Conservation (phyloP, 2,888 invertebrate species). For the Cataglyphis cursor region DNA sequence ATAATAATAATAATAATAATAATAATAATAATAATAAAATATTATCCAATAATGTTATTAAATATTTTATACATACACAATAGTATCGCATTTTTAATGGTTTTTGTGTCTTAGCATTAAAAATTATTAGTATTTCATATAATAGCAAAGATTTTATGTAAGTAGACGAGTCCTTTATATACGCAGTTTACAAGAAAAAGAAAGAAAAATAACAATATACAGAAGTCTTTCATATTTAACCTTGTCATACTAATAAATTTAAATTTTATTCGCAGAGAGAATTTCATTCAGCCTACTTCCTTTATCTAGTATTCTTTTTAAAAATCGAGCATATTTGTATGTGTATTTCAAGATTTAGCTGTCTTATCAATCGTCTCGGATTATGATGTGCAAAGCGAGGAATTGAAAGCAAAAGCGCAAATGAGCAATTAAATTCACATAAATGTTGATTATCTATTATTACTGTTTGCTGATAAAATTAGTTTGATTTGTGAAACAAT, state of each 20-base stretch:
- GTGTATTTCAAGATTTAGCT: neutral
- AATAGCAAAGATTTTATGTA: conserved; percentile 83
- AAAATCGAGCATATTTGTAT: neutral
- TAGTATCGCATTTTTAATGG: conserved; percentile 80
- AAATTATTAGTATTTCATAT: conserved; percentile 79
- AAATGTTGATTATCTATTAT: neutral
- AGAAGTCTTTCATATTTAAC: conserved; percentile 16
- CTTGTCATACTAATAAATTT: neutral
- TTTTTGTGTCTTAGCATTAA: conserved; percentile 77
- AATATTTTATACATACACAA: conserved; percentile 83
- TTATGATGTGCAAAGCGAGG: neutral
- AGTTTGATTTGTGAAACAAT: neutral
- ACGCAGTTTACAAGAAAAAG: conserved; percentile 23
- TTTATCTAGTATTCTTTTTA: neutral
- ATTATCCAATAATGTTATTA: conserved; percentile 82
- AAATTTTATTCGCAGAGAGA: neutral
- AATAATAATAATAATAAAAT: conserved; percentile 69
- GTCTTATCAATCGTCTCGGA: neutral
- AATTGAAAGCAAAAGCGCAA: neutral
- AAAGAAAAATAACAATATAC: conserved; percentile 14
- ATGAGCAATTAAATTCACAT: neutral
- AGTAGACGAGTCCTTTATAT: conserved; percentile 75
- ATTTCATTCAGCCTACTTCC: neutral
- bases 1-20: conserved; percentile 67
- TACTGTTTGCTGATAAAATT: neutral